Base-by-base conservation (phyloP, 2,888 invertebrate genomes). In the Rosalia funebris region DNA sequence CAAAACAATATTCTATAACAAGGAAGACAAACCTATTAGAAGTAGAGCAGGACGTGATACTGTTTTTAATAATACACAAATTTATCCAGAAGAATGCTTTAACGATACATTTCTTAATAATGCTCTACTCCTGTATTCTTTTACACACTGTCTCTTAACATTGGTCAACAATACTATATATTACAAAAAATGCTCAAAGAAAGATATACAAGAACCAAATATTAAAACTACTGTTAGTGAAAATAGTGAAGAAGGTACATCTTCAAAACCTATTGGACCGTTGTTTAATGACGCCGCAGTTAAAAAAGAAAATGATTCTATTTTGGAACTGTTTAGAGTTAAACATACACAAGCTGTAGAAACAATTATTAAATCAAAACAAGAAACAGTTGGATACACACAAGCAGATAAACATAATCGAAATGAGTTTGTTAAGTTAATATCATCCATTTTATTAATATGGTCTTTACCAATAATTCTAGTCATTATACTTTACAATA, bases 101-200 rank as follows among this genome's bases (percentile, higher is more conserved):
- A 64, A 70, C 19, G 60, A 71, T 46, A 63, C 65, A 11, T 74
- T 76, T 31, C 60, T 77, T 55, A 66, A 73, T 65, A 73, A 79
- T 59, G 70, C 77, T 15, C 65, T 79, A 62, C 61, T 79, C 12
- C 54, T 78, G 11, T 77, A 74, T 56, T 77, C 79, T 2, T 79
- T 78, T 57, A 37, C 75, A 14, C 77, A 79, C 54, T 77, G 77
- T 48, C 65, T 77, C 17, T 60, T 77, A 41, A 69, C 75, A 4
- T 55, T 80, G n/a, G 54, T 79, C n/a, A 72, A 68, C 34, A 64
- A 66, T 10, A 65, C 71, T 7, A 48, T 71, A n/a, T 60, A 72
- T 11, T 73, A 74, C 52, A 69, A 70, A 63, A 37, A 42, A 47
- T 25, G 17, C 11, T 12, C 55, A 41, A 15, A 41, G 1, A 52